Evolutionary conservation across 2,113 vertebrate species (phyloP).

Genomic region (Sakesphorus luctuosus): DNA sequence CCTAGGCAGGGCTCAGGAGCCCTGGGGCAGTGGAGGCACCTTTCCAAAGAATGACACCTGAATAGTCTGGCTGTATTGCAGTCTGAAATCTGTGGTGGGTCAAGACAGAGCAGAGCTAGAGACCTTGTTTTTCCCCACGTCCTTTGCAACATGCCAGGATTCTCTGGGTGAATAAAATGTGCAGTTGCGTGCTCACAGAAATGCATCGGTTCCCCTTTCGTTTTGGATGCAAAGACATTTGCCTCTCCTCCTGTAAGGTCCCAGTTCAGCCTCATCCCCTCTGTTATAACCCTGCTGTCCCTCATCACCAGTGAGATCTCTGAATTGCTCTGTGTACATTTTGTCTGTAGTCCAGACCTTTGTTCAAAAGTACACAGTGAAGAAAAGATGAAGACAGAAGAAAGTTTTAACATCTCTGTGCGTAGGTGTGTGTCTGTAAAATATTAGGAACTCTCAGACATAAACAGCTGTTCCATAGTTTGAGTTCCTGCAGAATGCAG

Average conservation of each 20-base stretch:
- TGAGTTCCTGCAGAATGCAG: neutral
- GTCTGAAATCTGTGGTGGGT: neutral
- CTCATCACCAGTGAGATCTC: neutral
- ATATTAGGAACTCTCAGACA: neutral
- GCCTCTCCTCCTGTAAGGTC: neutral
- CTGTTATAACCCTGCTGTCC: neutral
- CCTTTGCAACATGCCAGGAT: neutral
- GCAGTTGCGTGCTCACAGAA: neutral
- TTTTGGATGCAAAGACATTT: neutral
- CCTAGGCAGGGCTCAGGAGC: neutral
- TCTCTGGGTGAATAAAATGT: neutral
- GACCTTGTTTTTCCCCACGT: neutral
- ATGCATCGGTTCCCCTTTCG: neutral
- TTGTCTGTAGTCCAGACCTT: neutral
- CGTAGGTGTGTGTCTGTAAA: neutral
- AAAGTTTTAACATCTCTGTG: neutral
- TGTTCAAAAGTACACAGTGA: neutral
- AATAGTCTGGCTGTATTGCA: neutral
- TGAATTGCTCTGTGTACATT: neutral
- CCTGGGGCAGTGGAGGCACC: neutral
- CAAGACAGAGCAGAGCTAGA: neutral
- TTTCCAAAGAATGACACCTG: neutral
- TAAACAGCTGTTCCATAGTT: neutral
- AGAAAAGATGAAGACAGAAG: neutral
- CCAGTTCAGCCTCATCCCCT: neutral